phyloP scores from a whole-genome alignment of 1,140 invertebrate species.

The Phocides pigmalion region DNA sequence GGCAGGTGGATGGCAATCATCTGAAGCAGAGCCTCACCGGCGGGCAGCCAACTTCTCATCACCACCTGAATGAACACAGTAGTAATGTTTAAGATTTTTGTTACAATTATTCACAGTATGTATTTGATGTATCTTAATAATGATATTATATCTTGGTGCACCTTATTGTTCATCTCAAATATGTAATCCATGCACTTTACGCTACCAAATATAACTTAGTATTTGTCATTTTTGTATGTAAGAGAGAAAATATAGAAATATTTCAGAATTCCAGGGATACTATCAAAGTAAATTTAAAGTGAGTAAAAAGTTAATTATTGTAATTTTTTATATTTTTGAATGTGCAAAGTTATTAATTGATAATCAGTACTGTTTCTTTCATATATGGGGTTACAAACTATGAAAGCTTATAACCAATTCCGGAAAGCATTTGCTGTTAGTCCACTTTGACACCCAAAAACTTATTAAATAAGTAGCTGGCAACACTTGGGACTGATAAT shows the following conservation, averaged over 20 bases:
- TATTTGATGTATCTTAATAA: no score
- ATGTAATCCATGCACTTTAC: no score
- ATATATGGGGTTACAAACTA: conserved; percentile 55
- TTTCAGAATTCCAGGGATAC: no score
- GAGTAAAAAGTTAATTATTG: no score
- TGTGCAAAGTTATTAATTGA: not conserved
- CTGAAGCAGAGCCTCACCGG: conserved; percentile 99
- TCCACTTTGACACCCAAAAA: conserved; percentile 56
- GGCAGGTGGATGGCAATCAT: conserved; percentile 99
- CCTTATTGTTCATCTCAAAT: no score
- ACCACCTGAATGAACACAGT: conserved; percentile 87
- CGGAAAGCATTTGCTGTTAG: conserved; percentile 47
- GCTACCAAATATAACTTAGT: no score
- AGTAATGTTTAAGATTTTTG: not conserved
- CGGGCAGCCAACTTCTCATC: conserved; percentile 99
- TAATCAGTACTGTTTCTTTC: conserved; percentile 47
- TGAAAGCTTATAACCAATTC: conserved; percentile 48
- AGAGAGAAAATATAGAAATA: no score
- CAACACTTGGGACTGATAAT: conserved; percentile 56
- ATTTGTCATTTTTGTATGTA: no score
- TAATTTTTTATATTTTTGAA: not conserved
- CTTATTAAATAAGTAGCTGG: conserved; percentile 46
- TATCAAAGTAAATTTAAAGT: no score
- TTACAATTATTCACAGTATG: no score
- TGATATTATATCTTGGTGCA: no score